A percentile compares a stretch with the other conserved stretches of the same genome.
Conservation (phyloP, 2,888 invertebrate species). For the Junonia oenone region DNA sequence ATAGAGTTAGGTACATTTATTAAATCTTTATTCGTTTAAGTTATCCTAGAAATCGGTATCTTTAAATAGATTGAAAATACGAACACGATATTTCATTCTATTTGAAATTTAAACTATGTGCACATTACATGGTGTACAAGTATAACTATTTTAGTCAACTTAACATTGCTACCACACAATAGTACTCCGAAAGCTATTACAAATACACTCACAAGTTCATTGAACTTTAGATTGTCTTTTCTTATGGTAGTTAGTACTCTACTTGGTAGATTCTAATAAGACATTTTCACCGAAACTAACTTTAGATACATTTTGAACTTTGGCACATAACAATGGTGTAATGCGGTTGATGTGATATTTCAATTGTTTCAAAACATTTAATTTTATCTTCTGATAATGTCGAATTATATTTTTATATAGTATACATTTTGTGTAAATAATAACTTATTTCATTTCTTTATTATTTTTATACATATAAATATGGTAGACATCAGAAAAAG, state of each 20-base stretch:
- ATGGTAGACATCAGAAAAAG: not conserved
- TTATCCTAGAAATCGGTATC: constrained; percentile 52
- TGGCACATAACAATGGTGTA: constrained; percentile 46
- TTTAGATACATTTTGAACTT: constrained; percentile 42
- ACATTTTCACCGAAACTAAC: constrained; percentile 18
- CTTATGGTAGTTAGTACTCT: constrained; percentile 16
- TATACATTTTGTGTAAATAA: not conserved
- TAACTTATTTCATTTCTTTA: not conserved
- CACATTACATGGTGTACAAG: constrained; percentile 7
- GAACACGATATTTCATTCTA: constrained; percentile 55
- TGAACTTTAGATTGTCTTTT: constrained; percentile 6
- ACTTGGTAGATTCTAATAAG: constrained; percentile 15
- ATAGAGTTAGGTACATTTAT: constrained; percentile 36
- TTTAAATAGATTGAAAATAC: constrained; percentile 48
- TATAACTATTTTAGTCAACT: constrained; percentile 5
- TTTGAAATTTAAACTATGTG: constrained; percentile 24
- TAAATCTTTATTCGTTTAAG: constrained; percentile 33
- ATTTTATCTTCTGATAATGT: not conserved
- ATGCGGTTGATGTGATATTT: not conserved
- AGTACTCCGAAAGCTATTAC: constrained; percentile 11
- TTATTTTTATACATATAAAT: not conserved
- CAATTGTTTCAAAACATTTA: not conserved
- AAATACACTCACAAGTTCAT: constrained; percentile 15
- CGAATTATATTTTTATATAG: not conserved
- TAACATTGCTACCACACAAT: constrained; percentile 19